These are phyloP conservation scores for Heliconius hewitsoni DNA, from an alignment of 1,140 invertebrate genomes.

Conservation along the genomic window DNA sequence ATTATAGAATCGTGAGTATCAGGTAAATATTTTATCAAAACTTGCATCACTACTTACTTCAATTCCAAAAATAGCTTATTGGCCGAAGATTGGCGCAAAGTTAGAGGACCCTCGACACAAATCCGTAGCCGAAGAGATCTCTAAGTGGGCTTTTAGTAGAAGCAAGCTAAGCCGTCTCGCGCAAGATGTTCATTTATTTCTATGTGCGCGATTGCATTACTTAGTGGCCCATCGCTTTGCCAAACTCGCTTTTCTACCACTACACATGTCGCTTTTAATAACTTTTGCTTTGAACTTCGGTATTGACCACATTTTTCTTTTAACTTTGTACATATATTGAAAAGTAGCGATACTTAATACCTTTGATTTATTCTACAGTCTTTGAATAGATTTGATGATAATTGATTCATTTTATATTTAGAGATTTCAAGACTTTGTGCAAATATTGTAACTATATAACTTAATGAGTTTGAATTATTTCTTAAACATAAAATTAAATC, in stretches of 20 bases:
- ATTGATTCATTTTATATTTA: too few species aligned
- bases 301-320: not conserved
- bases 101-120: slow-evolving; percentile 69
- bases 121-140: slow-evolving; percentile 72
- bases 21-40: slow-evolving; percentile 32
- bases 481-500: too few species aligned
- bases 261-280: slow-evolving; percentile 28
- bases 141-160: slow-evolving; percentile 79
- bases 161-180: slow-evolving; percentile 76
- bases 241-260: slow-evolving; percentile 42
- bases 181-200: slow-evolving; percentile 73
- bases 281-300: not conserved
- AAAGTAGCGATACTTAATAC: not conserved
- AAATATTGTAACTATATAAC: too few species aligned
- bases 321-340: not conserved
- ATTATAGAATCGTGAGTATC: not conserved
- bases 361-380: not conserved
- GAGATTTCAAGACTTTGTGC: too few species aligned
- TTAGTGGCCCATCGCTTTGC: slow-evolving; percentile 51
- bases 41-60: slow-evolving; percentile 47
- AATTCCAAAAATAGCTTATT: slow-evolving; percentile 70
- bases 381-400: not conserved
- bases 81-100: slow-evolving; percentile 59
- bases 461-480: too few species aligned
- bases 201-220: slow-evolving; percentile 71